phyloP scores from a whole-genome alignment of 2,888 invertebrate genomes.

The Tricholauxania praeusta region DNA sequence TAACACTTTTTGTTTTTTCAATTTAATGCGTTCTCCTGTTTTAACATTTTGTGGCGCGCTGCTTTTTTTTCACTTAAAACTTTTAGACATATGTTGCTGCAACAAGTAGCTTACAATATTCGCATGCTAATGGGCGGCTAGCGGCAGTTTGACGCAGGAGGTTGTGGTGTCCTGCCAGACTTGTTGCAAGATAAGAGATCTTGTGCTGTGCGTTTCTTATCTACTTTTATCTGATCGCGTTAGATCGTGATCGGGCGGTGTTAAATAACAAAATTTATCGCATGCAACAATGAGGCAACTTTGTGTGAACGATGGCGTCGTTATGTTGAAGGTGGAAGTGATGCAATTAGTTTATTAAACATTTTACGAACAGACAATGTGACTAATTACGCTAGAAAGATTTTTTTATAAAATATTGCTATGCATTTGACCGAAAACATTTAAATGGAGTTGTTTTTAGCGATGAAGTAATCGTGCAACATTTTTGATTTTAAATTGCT shows the following conservation, averaged over 20 bases:
- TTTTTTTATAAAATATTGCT: too few relatives aligned
- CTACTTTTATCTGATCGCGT: slow-evolving; percentile 16
- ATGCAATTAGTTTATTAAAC: slow-evolving; percentile 17
- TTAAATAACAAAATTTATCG: slow-evolving; percentile 41
- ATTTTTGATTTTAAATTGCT: too few relatives aligned
- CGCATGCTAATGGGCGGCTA: not conserved
- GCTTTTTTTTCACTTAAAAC: not conserved
- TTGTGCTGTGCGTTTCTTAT: slow-evolving; percentile 21
- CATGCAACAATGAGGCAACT: slow-evolving; percentile 41
- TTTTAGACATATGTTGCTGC: not conserved
- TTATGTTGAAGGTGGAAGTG: slow-evolving; percentile 13
- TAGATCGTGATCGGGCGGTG: slow-evolving; percentile 40
- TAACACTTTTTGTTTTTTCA: slow-evolving; percentile 3
- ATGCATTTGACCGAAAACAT: too few relatives aligned
- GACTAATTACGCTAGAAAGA: too few relatives aligned
- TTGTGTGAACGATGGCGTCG: too few relatives aligned
- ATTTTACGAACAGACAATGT: not conserved
- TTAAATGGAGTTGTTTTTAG: too few relatives aligned
- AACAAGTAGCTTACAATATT: not conserved
- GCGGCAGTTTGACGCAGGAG: too few relatives aligned
- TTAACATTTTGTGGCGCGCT: not conserved
- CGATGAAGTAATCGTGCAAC: too few relatives aligned
- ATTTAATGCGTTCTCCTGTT: slow-evolving; percentile 25
- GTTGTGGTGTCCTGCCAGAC: not conserved
- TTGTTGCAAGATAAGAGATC: slow-evolving; percentile 1